Base-by-base conservation (phyloP, 2,888 invertebrate genomes). In the Baccha elongata region DNA sequence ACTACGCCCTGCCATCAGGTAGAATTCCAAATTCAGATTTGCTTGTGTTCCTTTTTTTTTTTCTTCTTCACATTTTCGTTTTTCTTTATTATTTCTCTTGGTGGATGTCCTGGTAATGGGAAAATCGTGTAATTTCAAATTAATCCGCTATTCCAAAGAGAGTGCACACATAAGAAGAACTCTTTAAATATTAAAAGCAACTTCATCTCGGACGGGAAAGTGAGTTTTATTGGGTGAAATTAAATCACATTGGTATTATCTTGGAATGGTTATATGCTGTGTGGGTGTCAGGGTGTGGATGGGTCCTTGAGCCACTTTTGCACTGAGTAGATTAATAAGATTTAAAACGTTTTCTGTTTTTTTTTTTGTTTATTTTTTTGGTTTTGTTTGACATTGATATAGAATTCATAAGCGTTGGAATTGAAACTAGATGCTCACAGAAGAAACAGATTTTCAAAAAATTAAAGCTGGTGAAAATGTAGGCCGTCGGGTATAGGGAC, bases 71-170 rank as follows among this genome's bases (percentile, higher is more conserved):
- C 29, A 7, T 32, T 32, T 32, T 1, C 8, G 4, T 32, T 8
- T 7, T 32, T 32, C 8, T 32, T 32, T 32, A 1, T 32, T 32
- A 32, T 32, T 32, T 32, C 8, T 32, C 29, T 7, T 8, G 29
- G 29, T 32, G 29, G 37, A 76, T 76, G 64, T 64, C 32, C 76
- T 72, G 78, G 71, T 78, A 78, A 78, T 78, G 78, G 78, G 71
- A 78, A 78, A 78, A 78, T 58, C 65, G 42, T 78, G 78, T 78
- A 53, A 65, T 72, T 60, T 78, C 48, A 78, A 71, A 78, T 65
- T 71, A 72, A 78, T 78, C 78, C 71, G 53, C 19, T 53, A 52
- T 58, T 78, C 64, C 65, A 78, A 58, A 64, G 53, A 53, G 48
- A 55, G 55, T 23, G 50, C 65, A 65, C 50, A 58, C 42, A 78